Evolutionary conservation across 2,113 vertebrate genomes (phyloP).

Genomic region (Leptodactylus fuscus): DNA sequence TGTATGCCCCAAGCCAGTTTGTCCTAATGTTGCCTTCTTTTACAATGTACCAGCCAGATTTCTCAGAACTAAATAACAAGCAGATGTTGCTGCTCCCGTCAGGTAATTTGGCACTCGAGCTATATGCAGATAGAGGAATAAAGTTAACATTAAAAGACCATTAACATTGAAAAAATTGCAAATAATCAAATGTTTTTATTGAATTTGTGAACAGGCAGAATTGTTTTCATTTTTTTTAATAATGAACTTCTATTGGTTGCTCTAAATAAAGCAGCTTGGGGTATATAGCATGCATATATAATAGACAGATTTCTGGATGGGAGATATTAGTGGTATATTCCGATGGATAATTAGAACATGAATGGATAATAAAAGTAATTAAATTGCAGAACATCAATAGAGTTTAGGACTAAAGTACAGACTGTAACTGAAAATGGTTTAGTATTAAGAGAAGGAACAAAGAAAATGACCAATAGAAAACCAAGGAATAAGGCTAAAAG

Average conservation of each 20-base stretch:
- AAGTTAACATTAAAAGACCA: neutral
- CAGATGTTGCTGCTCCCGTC: slow-evolving; percentile 15
- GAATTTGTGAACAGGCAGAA: neutral
- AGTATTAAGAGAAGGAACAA: no score
- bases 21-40: slow-evolving; percentile 9
- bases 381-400: no score
- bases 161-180: neutral
- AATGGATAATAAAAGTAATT: no score
- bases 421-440: no score
- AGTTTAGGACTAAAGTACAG: no score
- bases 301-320: no score
- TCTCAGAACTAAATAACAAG: slow-evolving; percentile 14
- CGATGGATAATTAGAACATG: no score
- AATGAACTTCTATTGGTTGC: neutral
- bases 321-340: no score
- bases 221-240: neutral
- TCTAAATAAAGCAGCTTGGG: neutral
- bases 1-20: neutral
- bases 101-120: neutral
- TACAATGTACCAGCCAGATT: slow-evolving; percentile 16
- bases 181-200: neutral
- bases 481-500: no score
- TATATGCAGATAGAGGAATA: slow-evolving; percentile 10
- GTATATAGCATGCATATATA: neutral
- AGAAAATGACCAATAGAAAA: no score